These are phyloP conservation scores for Phalacrocorax brasilianus DNA, from an alignment of 2,113 vertebrate genomes.

Conservation along the genomic window DNA sequence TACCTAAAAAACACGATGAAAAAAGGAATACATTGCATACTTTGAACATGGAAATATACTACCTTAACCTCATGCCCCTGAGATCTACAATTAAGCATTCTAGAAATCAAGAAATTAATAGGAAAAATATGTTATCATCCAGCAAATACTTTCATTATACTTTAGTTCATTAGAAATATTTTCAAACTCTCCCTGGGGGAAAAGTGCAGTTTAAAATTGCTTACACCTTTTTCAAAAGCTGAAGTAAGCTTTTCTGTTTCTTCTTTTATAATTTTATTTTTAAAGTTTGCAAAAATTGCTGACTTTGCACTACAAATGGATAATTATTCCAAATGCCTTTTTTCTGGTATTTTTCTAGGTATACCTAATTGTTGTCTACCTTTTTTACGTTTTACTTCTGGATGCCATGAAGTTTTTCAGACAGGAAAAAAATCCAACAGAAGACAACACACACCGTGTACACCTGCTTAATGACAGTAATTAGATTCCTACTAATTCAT, in stretches of 20 bases:
- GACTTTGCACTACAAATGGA: constrained; percentile 61
- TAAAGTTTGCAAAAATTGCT: constrained; percentile 60
- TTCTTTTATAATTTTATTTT: constrained; percentile 71
- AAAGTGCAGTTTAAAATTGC: constrained; percentile 71
- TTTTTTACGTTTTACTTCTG: constrained; percentile 60
- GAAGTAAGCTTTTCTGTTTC: constrained; percentile 74
- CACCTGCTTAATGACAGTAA: constrained; percentile 57
- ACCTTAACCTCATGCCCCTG: neutral
- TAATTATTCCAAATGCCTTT: constrained; percentile 62
- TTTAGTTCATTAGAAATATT: constrained; percentile 75
- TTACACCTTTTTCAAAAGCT: constrained; percentile 76
- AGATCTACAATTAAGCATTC: constrained; percentile 64
- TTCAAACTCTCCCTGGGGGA: constrained; percentile 54
- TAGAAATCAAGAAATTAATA: constrained; percentile 76
- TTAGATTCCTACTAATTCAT: constrained; percentile 56
- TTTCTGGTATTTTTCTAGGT: constrained; percentile 18
- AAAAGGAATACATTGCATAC: neutral
- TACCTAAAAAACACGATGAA: neutral
- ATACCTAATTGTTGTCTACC: constrained; percentile 28
- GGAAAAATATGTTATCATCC: constrained; percentile 51
- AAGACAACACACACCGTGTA: neutral
- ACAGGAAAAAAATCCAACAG: neutral
- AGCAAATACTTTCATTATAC: constrained; percentile 72
- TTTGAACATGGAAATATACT: neutral
- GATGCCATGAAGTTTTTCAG: constrained; percentile 17